Percentiles rank a stretch among this genome's conserved stretches.
Evolutionary conservation across 1,140 invertebrate genomes (phyloP).

Genomic region (Campoletis sonorensis): DNA sequence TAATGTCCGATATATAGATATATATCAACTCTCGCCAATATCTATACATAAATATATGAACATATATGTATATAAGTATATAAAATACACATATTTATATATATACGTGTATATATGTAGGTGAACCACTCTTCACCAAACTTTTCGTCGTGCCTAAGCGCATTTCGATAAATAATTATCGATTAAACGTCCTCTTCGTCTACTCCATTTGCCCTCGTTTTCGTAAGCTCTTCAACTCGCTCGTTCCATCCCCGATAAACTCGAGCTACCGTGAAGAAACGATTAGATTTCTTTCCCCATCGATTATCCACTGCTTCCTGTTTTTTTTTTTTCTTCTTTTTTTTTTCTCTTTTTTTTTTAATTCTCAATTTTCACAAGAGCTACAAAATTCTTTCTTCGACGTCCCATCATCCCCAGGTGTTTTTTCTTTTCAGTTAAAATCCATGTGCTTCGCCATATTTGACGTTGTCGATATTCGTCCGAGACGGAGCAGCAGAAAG

Average conservation of each 20-base stretch:
- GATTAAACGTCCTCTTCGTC: conserved; percentile 36
- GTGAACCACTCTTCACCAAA: background rate
- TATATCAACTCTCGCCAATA: too few relatives aligned
- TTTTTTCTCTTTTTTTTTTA: background rate
- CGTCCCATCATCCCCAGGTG: background rate
- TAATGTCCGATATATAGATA: conserved; percentile 21
- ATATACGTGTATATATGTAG: background rate
- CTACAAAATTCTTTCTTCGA: background rate
- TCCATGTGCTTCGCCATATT: background rate
- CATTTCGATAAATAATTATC: conserved; percentile 48
- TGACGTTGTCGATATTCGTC: background rate
- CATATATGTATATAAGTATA: background rate
- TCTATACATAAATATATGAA: background rate
- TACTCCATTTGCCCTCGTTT: conserved; percentile 29
- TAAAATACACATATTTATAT: too few relatives aligned
- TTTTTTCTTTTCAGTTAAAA: background rate
- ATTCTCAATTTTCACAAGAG: background rate
- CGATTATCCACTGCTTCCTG: background rate
- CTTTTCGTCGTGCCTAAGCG: conserved; percentile 33
- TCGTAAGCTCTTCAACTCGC: background rate
- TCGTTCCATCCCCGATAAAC: conserved; percentile 8
- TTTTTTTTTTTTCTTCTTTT: too few relatives aligned
- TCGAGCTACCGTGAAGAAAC: background rate
- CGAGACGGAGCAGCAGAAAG: background rate
- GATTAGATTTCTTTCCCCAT: conserved; percentile 14